These are phyloP conservation scores for Vespertilio murinus DNA, from an alignment of 2,797 vertebrate genomes.

Conservation along the genomic window DNA sequence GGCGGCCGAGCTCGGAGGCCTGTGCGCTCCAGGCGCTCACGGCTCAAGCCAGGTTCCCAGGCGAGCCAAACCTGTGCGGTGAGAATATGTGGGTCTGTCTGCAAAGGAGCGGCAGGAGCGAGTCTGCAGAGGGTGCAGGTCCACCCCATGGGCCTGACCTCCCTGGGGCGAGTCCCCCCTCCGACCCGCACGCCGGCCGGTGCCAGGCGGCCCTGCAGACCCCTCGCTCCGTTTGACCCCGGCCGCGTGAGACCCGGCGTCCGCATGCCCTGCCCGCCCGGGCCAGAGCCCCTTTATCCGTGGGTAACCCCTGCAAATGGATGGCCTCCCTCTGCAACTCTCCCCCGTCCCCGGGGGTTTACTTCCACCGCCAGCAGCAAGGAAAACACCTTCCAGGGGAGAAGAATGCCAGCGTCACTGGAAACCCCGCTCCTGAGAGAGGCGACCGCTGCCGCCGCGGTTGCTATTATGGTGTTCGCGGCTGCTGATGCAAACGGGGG, in stretches of 20 bases:
- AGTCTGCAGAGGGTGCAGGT: not conserved
- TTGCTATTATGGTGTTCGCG: conserved; percentile 54
- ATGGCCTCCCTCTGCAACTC: conserved; percentile 51
- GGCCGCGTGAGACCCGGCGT: not conserved
- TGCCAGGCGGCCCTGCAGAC: not conserved
- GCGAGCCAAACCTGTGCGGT: not conserved
- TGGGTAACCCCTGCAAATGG: not conserved
- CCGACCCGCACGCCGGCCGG: not conserved
- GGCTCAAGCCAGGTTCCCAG: not conserved
- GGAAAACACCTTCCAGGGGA: conserved; percentile 73
- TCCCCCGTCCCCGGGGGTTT: not conserved
- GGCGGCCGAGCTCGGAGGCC: not conserved
- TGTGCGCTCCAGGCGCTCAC: not conserved
- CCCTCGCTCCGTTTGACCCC: not conserved
- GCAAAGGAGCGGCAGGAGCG: not conserved
- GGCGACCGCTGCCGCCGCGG: conserved; percentile 41
- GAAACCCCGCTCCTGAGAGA: conserved; percentile 76
- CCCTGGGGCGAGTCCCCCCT: not conserved
- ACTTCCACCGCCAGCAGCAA: conserved; percentile 37
- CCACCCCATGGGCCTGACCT: not conserved
- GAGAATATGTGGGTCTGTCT: not conserved
- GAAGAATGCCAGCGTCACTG: conserved; percentile 59
- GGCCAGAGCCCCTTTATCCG: not conserved
- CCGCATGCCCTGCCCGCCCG: not conserved
- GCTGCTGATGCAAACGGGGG: conserved; percentile 74